These are phyloP conservation scores for Nycticryphes semicollaris DNA, from an alignment of 2,113 vertebrate species.

Conservation along the genomic window DNA sequence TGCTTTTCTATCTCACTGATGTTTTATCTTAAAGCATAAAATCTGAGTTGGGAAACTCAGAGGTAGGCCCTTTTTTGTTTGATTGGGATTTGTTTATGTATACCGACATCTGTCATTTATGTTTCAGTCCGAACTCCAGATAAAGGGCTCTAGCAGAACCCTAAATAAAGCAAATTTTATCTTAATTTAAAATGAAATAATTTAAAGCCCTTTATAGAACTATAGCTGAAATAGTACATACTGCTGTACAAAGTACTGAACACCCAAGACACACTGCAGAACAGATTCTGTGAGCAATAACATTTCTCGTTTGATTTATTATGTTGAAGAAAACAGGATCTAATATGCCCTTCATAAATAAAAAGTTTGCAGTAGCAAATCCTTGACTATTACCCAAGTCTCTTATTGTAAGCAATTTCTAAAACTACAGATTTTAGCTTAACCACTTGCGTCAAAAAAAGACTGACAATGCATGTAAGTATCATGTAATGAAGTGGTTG, in stretches of 20 bases:
- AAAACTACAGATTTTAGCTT: neutral
- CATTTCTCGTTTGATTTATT: neutral
- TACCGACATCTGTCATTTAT: neutral
- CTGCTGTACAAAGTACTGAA: neutral
- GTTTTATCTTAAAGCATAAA: neutral
- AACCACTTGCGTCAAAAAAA: constrained; percentile 11
- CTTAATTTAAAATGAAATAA: neutral
- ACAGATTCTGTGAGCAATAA: neutral
- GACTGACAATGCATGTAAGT: neutral
- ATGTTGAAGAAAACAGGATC: neutral
- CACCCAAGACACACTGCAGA: neutral
- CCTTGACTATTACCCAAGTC: neutral
- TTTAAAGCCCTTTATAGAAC: neutral
- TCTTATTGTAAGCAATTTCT: neutral
- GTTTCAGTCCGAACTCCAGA: neutral
- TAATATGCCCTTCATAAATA: neutral
- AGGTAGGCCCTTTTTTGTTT: neutral
- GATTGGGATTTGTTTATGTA: fast-evolving
- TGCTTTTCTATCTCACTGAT: neutral
- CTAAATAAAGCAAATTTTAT: neutral
- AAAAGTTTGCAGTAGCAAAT: neutral
- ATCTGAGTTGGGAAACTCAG: neutral
- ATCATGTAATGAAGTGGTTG: constrained; percentile 15
- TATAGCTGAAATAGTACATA: neutral
- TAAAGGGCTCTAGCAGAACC: neutral